Evolutionary conservation across 2,888 invertebrate genomes (phyloP), one percentile per base, ranked within the genome.

Genomic region (Polydesmus complanatus): DNA sequence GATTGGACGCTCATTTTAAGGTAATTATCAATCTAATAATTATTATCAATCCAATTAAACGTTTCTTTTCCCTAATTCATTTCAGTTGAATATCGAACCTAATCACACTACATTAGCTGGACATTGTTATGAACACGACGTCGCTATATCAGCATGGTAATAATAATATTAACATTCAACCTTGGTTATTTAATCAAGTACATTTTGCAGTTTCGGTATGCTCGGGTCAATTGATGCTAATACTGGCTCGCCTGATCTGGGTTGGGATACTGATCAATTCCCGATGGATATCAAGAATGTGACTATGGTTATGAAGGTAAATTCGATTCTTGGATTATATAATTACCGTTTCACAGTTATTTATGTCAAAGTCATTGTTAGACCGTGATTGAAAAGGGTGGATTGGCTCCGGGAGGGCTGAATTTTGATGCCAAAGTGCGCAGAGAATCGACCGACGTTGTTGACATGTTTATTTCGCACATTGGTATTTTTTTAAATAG

Each of bases 121-220:
- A 1, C 76, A 76, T 65, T 67, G 70, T 11, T 72, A 74, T 64
- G 74, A 75, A 65, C 76, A 76, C 64, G 81, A 83, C 60, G 74
- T 81, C 70, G 77, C 75, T 64, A 78, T 83, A 77, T 78, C 82
- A 37, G 78, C 78, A 64, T 77, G 78, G 82, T 83, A 72, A 78
- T 37, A 37, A 37, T 37, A 37, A 14, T 37, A 14, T 37, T 8
- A 37, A 8, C 5, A 8, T 8, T 14, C 37, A 37, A 37, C 5
- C 37, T 8, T 37, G 5, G 14, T 37, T 5, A 37, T 37, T 37
- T 37, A 37, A 37, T 37, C 14, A 37, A 37, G 14, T 37, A 8
- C 5, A 37, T 37, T 37, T 37, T 63, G 14, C 65, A 82, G 81
- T 3, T 81, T 81, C 70, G 80, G 79, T 56, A 78, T 80, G 77